These are phyloP conservation scores for Vanacampus margaritifer DNA, from an alignment of 2,113 vertebrate species.

Conservation along the genomic window DNA sequence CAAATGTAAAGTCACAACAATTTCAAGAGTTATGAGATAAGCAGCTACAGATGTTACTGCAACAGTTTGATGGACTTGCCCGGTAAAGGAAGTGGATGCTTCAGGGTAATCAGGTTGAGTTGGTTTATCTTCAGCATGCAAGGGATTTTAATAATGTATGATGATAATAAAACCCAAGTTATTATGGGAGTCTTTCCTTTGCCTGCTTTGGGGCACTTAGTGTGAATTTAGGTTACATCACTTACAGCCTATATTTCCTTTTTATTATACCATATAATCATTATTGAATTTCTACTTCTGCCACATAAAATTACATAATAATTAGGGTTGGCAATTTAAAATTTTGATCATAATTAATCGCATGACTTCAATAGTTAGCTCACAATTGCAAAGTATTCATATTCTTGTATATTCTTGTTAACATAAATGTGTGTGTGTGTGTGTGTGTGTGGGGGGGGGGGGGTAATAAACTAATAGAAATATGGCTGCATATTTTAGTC, in stretches of 20 bases:
- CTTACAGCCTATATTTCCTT: constrained; percentile 17
- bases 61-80: constrained; percentile 19
- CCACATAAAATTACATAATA: constrained; percentile 22
- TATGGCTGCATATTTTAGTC: too few species aligned
- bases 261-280: constrained; percentile 22
- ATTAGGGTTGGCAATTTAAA: too few species aligned
- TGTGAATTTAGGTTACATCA: not conserved
- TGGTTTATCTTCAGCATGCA: constrained; percentile 20
- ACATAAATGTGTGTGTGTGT: too few species aligned
- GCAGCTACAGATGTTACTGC: too few species aligned
- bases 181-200: constrained; percentile 22
- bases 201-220: constrained; percentile 7
- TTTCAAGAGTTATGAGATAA: too few species aligned
- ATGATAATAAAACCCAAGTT: constrained; percentile 21
- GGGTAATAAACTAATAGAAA: too few species aligned
- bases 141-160: constrained; percentile 20
- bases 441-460: too few species aligned
- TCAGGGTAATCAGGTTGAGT: constrained; percentile 20
- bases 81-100: constrained; percentile 16
- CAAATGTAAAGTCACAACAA: not conserved
- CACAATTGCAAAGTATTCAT: too few species aligned
- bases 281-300: constrained; percentile 5
- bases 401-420: too few species aligned
- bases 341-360: too few species aligned
- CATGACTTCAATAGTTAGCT: too few species aligned